Evolutionary conservation across 1,140 invertebrate genomes (phyloP), one percentile per base, ranked within the genome.

Genomic region (Drosophila bocki): DNA sequence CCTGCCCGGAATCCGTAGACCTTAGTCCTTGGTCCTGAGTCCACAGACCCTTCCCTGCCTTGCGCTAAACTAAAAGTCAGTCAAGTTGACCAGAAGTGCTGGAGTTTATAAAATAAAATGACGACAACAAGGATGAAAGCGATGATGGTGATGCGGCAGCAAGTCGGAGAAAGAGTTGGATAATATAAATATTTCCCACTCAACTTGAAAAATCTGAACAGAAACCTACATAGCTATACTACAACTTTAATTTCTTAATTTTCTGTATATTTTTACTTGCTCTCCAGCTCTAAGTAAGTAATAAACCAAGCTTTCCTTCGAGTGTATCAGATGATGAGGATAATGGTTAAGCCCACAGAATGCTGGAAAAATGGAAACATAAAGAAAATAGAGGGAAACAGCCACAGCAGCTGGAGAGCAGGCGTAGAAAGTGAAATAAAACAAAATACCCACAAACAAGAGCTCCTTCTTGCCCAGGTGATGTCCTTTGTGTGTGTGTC

Each of bases 61-160:
- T 33, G 22, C 48, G 63, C 48, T 29, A 37, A 68, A 85, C 85
- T 84, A 75, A 90, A 88, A 90, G 85, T 90, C 85, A 90, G 81
- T 90, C 85, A 90, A 90, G 85, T 90, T 90, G 85, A 85, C 85
- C 85, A 90, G 78, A 83, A 86, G 84, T 87, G 84, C 77, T 74
- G 71, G 72, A 90, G 85, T 90, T 90, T 90, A 90, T 90, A 84
- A 88, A 90, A 90, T 79, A 85, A 82, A 90, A 90, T 81, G 84
- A 84, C 76, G 69, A 74, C 67, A 69, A 80, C 65, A 82, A 75
- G 51, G 63, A 48, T 65, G 70, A 78, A 56, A 35, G 45, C 22
- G 61, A 33, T 41, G 53, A 56, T 56, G 53, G 39, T 39, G 32
- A 13, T 35, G 19, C 17, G 6, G 8, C 17, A 11, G 8, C 13